phyloP scores from a whole-genome alignment of 2,113 vertebrate species.

The Balaeniceps rex region DNA sequence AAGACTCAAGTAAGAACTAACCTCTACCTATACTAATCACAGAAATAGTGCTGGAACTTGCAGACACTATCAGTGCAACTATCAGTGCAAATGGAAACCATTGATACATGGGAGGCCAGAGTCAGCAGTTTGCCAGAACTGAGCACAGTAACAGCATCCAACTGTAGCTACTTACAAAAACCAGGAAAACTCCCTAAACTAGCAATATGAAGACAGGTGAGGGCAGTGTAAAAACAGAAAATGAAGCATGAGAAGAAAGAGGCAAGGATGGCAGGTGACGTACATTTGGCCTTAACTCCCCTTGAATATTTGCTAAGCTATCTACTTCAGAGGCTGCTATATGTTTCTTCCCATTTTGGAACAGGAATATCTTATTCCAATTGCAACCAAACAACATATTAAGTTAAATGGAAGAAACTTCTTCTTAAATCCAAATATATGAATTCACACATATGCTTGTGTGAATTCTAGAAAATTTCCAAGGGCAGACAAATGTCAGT shows the following conservation, averaged over 20 bases:
- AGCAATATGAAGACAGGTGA: neutral
- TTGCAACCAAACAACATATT: neutral
- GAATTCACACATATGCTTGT: neutral
- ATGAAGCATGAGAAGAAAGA: neutral
- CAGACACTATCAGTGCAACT: neutral
- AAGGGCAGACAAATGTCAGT: neutral
- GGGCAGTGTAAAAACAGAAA: neutral
- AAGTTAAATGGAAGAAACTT: neutral
- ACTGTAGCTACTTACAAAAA: neutral
- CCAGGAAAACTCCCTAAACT: neutral
- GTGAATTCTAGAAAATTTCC: neutral
- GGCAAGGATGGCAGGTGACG: neutral
- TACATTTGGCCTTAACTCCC: neutral
- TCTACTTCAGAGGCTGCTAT: neutral
- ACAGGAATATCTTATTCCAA: neutral
- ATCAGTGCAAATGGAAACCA: neutral
- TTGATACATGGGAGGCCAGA: fast-evolving
- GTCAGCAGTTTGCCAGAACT: neutral
- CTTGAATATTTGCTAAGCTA: neutral
- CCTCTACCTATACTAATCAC: neutral
- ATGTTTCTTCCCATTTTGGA: neutral
- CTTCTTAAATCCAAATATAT: neutral
- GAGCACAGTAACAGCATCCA: neutral
- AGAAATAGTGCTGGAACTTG: neutral
- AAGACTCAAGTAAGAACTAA: neutral